Conservation (phyloP, 2,113 vertebrate genomes). For the Upupa epops region DNA sequence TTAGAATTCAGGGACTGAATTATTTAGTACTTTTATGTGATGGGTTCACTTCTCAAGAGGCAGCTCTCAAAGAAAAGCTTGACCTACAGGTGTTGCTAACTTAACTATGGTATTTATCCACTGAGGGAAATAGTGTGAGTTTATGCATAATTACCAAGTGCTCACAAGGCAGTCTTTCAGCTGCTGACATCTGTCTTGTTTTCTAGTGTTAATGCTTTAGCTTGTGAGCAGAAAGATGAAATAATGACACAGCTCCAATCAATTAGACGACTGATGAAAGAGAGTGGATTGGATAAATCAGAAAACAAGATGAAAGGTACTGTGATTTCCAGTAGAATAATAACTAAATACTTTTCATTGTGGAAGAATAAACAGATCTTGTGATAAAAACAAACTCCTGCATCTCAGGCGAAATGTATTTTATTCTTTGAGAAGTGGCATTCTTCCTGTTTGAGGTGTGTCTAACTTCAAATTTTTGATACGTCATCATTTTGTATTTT, state of each 20-base stretch:
- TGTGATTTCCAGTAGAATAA: neutral
- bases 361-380: neutral
- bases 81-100: neutral
- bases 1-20: neutral
- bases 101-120: neutral
- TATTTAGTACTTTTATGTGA: neutral
- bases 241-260: constrained; percentile 90
- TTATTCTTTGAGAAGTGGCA: neutral
- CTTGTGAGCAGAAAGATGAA: constrained; percentile 90
- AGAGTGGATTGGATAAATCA: constrained; percentile 87
- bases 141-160: neutral
- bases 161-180: neutral
- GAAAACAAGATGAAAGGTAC: constrained; percentile 76
- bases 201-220: constrained; percentile 85
- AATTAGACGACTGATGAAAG: constrained; percentile 89
- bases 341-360: neutral
- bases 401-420: neutral
- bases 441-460: neutral
- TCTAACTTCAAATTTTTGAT: neutral
- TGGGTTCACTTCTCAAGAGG: neutral
- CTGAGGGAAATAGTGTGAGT: neutral
- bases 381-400: neutral
- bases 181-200: neutral
- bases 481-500: neutral
- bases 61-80: neutral